These are phyloP conservation scores for Macrophya annulata DNA, from an alignment of 2,888 invertebrate species.

Conservation along the genomic window DNA sequence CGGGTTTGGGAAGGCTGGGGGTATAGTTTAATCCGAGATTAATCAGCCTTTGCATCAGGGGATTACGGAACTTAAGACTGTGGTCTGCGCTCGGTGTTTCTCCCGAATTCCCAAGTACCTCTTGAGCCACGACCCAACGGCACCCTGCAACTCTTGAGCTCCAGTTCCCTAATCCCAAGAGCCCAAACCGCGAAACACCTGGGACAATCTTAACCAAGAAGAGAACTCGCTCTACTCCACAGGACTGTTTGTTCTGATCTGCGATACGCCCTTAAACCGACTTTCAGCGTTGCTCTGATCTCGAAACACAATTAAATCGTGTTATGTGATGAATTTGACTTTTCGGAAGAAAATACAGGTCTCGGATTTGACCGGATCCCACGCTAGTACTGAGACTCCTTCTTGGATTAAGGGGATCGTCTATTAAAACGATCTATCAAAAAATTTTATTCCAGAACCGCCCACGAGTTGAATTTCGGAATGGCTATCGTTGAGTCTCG, in stretches of 20 bases:
- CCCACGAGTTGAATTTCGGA: slow-evolving; percentile 12
- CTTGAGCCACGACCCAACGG: slow-evolving; percentile 5
- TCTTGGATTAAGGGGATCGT: neutral
- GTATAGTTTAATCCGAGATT: slow-evolving; percentile 51
- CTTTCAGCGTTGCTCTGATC: neutral
- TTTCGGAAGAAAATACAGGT: neutral
- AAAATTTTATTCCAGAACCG: slow-evolving; percentile 16
- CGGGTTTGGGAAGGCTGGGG: slow-evolving; percentile 28
- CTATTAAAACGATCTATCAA: slow-evolving; percentile 38
- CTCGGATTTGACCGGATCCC: neutral
- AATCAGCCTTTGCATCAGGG: slow-evolving; percentile 49
- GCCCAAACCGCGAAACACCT: slow-evolving; percentile 53
- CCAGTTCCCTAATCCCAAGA: slow-evolving; percentile 40
- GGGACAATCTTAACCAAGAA: slow-evolving; percentile 40
- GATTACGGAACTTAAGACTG: slow-evolving; percentile 50
- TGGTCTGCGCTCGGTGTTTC: slow-evolving; percentile 41
- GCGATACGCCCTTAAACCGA: slow-evolving; percentile 34
- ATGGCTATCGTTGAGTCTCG: slow-evolving; percentile 4
- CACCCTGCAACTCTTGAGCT: slow-evolving; percentile 41
- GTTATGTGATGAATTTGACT: neutral
- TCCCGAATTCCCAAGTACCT: slow-evolving; percentile 46
- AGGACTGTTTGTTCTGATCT: slow-evolving; percentile 33
- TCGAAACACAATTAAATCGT: neutral
- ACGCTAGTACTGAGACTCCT: slow-evolving; percentile 9
- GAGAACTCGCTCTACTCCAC: neutral